Base-by-base conservation (phyloP, 2,888 invertebrate genomes). In the Agelastica alni region DNA sequence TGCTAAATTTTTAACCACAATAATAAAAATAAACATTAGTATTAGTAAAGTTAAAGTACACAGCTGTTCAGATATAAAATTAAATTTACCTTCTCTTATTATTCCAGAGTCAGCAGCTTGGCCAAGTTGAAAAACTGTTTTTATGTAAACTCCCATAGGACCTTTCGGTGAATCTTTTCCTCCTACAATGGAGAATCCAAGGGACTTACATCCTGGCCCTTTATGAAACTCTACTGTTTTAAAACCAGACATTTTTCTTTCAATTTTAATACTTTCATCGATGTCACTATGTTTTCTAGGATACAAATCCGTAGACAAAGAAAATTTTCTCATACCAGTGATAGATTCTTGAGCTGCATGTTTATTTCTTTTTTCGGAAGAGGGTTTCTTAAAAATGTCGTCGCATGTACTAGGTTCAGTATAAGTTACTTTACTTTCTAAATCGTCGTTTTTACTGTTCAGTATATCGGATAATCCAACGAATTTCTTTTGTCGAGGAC, bases 161-260 rank as follows among this genome's bases (percentile, higher is more conserved):
- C 92, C 93, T 61, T 87, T 85, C 1, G 91, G 89, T 9, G 91
- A 91, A 73, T 93, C 93, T 47, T 84, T 84, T 1, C 93, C 93
- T 9, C 93, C 94, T 13, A 93, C 93, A 63, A 93, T 91, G 64
- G 92, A 93, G 78, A 93, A 93, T 12, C 93, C 93, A 14, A 93
- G 83, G 26, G 91, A 89, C 76, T 92, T 93, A 58, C 87, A 86
- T 9, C 91, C 89, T 2, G 88, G 87, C 39, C 92, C 92, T 74
- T 93, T 93, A 51, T 84, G 83, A 70, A 88, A 88, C 56, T 82
- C 81, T 56, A 86, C 84, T 79, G 73, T 71, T 13, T 74, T 70
- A 39, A 59, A 56, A 20, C 31, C 30, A 9, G 43, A 32, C 2
- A 31, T 12, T 10, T 7, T 31, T 17, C 28, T 51, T n/a, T 45